Conservation (phyloP, 2,888 invertebrate genomes). For the Augochlorella aurata region DNA sequence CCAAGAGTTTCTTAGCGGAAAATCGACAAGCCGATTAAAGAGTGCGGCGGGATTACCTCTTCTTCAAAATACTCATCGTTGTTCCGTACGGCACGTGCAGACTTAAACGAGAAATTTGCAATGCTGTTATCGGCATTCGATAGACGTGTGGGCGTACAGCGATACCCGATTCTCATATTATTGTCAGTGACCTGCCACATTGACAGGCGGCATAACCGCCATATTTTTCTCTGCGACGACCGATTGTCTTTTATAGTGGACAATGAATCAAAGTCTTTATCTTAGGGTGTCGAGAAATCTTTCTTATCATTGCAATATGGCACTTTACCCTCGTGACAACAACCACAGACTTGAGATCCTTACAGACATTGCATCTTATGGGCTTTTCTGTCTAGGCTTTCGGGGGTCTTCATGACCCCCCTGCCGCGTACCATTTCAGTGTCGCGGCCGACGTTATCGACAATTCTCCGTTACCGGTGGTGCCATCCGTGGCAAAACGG, state of each 20-base stretch:
- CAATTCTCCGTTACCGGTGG: too few relatives aligned
- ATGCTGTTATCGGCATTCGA: constrained; percentile 61
- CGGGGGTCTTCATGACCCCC: too few relatives aligned
- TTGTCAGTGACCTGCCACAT: constrained; percentile 50
- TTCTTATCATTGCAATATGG: constrained; percentile 62
- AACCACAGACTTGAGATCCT: constrained; percentile 16
- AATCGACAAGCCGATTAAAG: background rate
- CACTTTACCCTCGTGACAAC: constrained; percentile 46
- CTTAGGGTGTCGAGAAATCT: constrained; percentile 30
- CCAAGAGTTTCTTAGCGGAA: background rate
- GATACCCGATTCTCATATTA: constrained; percentile 56
- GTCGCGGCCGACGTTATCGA: too few relatives aligned
- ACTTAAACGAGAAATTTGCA: constrained; percentile 26
- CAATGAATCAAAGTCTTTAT: constrained; percentile 30
- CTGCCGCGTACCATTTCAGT: too few relatives aligned
- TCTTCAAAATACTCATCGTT: constrained; percentile 77
- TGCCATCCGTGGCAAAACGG: too few relatives aligned
- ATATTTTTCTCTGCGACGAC: constrained; percentile 28
- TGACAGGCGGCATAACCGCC: constrained; percentile 45
- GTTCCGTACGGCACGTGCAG: constrained; percentile 47
- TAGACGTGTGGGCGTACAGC: constrained; percentile 56
- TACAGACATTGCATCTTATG: background rate
- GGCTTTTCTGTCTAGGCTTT: too few relatives aligned
- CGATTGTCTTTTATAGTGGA: constrained; percentile 27
- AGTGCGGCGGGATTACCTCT: constrained; percentile 59